Evolutionary conservation across 2,888 invertebrate genomes (phyloP), one percentile per base, ranked within the genome.

Genomic region (Anoplius nigerrimus): DNA sequence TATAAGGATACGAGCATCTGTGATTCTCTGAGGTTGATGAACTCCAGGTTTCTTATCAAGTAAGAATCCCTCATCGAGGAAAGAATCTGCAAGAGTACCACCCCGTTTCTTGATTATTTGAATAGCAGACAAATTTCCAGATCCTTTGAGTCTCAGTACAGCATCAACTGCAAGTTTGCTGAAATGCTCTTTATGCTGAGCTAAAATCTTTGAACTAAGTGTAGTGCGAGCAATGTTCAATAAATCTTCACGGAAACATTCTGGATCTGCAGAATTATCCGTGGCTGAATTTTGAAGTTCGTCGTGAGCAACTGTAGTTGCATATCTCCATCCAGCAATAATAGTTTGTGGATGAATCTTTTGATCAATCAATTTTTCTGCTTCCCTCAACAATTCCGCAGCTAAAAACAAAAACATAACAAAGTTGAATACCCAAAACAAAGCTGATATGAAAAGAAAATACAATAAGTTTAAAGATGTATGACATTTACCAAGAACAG

Each of bases 311-410:
- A 95, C 94, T 64, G 93, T 93, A 0, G 94, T 93, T 18, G 99
- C 97, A 81, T 93, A 93, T 71, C 99, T 92, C 97, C 98, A 99
- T 13, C 99, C 99, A 62, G 95, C 91, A 73, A 99, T 96, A 71
- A 99, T 98, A 0, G 96, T 98, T 91, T 99, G 99, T 1, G 99
- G 99, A 89, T 99, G 99, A 74, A 99, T 93, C 89, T 98, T 98
- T 89, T 96, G 95, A 62, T 95, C 94, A 66, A 99, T 92, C 59
- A 99, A 90, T 84, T 95, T 95, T 88, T 99, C 99, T 16, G 99
- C 99, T 90, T 98, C 98, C 82, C 95, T 94, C 20, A 99, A 90
- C 59, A 99, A 90, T 90, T 99, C 99, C 60, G 98, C 94, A 78
- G 99, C 99, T 90, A 87, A 2, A 2, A 42, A 42, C 24, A 62